These are phyloP conservation scores for Rhadina sibilatrix DNA, from an alignment of 2,113 vertebrate species.

Conservation along the genomic window DNA sequence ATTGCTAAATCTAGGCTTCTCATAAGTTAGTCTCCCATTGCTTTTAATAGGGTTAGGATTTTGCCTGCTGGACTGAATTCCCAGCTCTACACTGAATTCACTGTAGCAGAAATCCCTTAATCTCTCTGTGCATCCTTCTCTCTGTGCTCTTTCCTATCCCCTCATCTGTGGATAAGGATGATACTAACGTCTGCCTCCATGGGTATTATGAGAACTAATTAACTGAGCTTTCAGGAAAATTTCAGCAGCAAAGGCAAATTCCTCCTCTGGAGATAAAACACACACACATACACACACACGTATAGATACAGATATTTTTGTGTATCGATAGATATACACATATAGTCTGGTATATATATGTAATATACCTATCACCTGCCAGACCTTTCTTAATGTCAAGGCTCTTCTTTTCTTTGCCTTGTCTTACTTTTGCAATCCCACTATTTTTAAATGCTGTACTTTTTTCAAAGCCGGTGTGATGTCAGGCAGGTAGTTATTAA, in stretches of 20 bases:
- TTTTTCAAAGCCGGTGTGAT: constrained; percentile 4
- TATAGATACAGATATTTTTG: not conserved
- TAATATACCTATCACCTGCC: not conserved
- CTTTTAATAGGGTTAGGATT: constrained; percentile 37
- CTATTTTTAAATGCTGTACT: constrained; percentile 22
- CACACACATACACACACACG: accelerated
- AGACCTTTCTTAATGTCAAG: not conserved
- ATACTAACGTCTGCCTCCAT: not conserved
- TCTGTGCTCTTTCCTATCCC: not conserved
- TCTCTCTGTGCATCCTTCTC: constrained; percentile 16
- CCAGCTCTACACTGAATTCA: not conserved
- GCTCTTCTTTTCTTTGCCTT: not conserved
- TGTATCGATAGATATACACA: not conserved
- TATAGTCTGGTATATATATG: not conserved
- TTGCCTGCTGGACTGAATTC: constrained; percentile 9
- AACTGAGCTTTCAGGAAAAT: constrained; percentile 23
- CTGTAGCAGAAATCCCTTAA: constrained; percentile 44
- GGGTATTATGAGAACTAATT: constrained; percentile 30
- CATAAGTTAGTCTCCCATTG: not conserved
- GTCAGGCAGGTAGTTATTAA: constrained; percentile 13
- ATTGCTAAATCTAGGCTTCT: not conserved
- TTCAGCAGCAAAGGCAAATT: constrained; percentile 1
- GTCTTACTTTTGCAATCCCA: not conserved
- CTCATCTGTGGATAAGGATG: not conserved
- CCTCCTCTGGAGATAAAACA: not conserved